phyloP scores from a whole-genome alignment of 2,113 vertebrate species.

The Tautogolabrus adspersus region DNA sequence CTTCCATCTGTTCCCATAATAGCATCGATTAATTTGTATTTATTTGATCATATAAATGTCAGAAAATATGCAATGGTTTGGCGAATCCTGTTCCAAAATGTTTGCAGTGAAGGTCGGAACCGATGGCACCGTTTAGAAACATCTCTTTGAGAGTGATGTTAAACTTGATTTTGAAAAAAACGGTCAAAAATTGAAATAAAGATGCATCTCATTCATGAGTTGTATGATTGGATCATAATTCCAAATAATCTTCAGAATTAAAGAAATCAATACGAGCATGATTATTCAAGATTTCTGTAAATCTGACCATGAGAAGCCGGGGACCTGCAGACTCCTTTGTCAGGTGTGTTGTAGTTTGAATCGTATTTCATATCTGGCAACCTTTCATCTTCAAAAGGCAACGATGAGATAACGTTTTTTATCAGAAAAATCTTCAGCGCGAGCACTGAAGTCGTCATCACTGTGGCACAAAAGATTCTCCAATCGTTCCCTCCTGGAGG shows the following conservation, averaged over 20 bases:
- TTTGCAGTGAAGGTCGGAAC: constrained; percentile 10
- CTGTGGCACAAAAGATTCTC: constrained; percentile 22
- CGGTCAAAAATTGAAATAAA: not conserved
- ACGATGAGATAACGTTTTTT: constrained; percentile 49
- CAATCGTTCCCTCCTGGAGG: constrained; percentile 20
- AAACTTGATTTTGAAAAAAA: constrained; percentile 32
- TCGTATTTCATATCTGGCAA: constrained; percentile 50
- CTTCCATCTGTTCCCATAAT: constrained; percentile 13
- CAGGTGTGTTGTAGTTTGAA: constrained; percentile 39
- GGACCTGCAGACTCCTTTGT: constrained; percentile 11
- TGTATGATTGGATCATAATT: constrained; percentile 49
- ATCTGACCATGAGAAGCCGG: constrained; percentile 5
- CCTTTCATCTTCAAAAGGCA: constrained; percentile 66
- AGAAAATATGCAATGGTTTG: constrained; percentile 10
- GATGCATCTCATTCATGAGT: constrained; percentile 24
- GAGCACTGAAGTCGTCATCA: not conserved
- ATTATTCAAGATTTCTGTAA: constrained; percentile 48
- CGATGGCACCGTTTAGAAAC: not conserved
- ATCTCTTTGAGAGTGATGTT: constrained; percentile 18
- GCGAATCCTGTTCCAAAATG: constrained; percentile 11
- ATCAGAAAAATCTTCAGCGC: not conserved
- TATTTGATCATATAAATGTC: constrained; percentile 21
- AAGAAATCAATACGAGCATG: constrained; percentile 37
- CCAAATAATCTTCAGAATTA: constrained; percentile 45
- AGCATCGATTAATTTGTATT: not conserved